Evolutionary conservation across 2,113 vertebrate genomes (phyloP), one percentile per base, ranked within the genome.

Genomic region (Tauraco erythrolophus): DNA sequence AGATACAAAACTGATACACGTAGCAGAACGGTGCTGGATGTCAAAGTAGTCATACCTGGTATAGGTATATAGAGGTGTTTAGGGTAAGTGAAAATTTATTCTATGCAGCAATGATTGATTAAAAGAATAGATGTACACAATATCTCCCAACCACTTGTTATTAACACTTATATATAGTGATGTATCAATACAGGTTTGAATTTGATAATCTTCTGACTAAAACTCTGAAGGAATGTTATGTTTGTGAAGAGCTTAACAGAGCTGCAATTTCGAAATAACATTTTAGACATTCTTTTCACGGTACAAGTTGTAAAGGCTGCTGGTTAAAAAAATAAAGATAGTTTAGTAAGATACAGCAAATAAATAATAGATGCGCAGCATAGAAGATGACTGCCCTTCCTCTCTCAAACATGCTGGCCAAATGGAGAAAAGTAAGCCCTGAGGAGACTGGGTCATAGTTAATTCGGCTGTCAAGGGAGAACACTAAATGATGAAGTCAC

Each of bases 401-500:
- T 84, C 50, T 86, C 69, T 89, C n/a, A 86, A 54, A 58, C 41
- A 11, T 43, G 43, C 54, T 93, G 77, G 45, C 62, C 89, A 95
- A 92, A 94, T 78, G 39, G 37, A 92, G 57, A 91, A 79, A 92
- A 87, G 51, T 12, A 94, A 96, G 80, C 39, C 12, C 43, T 76
- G 54, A 87, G 57, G 64, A 94, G 56, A 51, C 6, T 41, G 77
- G 76, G n/a, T 72, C 60, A 33, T 75, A 74, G 43, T 84, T 83
- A 89, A 77, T 83, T 90, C 87, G 56, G 2, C 37, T 86, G 21
- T 94, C 69, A 95, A 92, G 57, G 25, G 41, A 92, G 69, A 92
- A 57, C 66, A 88, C 86, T 85, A 96, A 96, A 91, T 74, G 22
- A 64, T 82, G 33, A 96, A 92, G 92, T 90, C 51, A 87, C 17